phyloP scores from a whole-genome alignment of 2,797 vertebrate species.

The Cirrhinus mrigala region DNA sequence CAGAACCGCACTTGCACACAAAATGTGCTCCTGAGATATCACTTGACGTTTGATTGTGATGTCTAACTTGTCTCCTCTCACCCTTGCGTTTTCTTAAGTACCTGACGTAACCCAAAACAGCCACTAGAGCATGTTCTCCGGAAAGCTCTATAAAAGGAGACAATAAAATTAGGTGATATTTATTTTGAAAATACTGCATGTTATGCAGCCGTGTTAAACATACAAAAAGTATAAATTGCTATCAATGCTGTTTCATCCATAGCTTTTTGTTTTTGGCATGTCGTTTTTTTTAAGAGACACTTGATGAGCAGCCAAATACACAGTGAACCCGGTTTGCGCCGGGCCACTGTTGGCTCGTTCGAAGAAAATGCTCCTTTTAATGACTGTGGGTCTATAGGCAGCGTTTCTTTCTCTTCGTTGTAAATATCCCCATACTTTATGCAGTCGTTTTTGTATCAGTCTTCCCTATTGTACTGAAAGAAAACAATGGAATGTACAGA shows the following conservation, averaged over 20 bases:
- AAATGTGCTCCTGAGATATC: conserved; percentile 48
- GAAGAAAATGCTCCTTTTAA: conserved; percentile 71
- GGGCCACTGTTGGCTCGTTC: conserved; percentile 68
- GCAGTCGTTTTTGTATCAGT: conserved; percentile 89
- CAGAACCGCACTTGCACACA: conserved; percentile 49
- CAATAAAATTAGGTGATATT: conserved; percentile 47
- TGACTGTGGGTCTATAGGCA: conserved; percentile 76
- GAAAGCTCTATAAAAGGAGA: conserved; percentile 65
- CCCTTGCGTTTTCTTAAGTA: conserved; percentile 1
- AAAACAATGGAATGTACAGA: conserved; percentile 97
- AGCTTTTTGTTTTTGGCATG: conserved; percentile 58
- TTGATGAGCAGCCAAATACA: conserved; percentile 73
- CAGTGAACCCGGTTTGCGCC: conserved; percentile 79
- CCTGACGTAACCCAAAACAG: conserved; percentile 28
- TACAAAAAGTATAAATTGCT: conserved; percentile 46
- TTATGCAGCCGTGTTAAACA: conserved; percentile 29
- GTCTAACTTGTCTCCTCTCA: conserved; percentile 36
- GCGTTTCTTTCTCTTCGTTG: conserved; percentile 67
- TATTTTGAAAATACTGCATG: conserved; percentile 40
- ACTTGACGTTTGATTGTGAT: conserved; percentile 46
- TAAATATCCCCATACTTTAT: conserved; percentile 78
- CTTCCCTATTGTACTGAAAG: conserved; percentile 98
- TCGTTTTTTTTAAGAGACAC: conserved; percentile 67
- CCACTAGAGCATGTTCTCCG: conserved; percentile 53
- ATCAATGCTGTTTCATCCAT: conserved; percentile 62